phyloP scores from a whole-genome alignment of 53 echinoderm and acorn worm species.

The Luidia sarsii region DNA sequence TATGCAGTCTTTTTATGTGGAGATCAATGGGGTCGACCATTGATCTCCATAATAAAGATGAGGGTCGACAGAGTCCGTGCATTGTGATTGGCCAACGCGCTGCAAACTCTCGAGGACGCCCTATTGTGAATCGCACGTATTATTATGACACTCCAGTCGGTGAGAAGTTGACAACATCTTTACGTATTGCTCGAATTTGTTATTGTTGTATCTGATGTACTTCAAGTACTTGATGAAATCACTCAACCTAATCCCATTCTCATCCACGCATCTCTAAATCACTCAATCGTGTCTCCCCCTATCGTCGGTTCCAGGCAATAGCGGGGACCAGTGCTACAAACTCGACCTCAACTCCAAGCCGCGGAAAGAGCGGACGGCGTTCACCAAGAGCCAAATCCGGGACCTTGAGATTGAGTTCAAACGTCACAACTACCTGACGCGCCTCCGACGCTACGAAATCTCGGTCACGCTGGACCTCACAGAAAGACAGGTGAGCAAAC shows the following conservation, averaged over 20 bases:
- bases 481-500: conserved; percentile 98
- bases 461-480: conserved; percentile 96
- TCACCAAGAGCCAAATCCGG: conserved; percentile 97
- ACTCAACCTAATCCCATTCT: too few relatives aligned
- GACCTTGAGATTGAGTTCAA: conserved; percentile 97
- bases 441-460: conserved; percentile 96
- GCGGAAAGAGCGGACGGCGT: conserved; percentile 94
- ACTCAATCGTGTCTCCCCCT: background rate
- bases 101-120: too few relatives aligned
- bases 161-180: too few relatives aligned
- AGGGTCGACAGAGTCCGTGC: too few relatives aligned
- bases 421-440: conserved; percentile 96
- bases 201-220: background rate
- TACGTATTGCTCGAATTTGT: background rate
- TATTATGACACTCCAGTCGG: too few relatives aligned
- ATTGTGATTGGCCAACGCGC: too few relatives aligned
- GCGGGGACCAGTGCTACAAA: conserved; percentile 81
- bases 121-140: too few relatives aligned
- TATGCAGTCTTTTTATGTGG: too few relatives aligned
- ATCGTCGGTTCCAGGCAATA: conserved; percentile 67
- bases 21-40: too few relatives aligned
- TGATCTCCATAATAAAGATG: too few relatives aligned
- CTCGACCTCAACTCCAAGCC: conserved; percentile 94
- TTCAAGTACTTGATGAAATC: too few relatives aligned
- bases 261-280: background rate